phyloP scores from a whole-genome alignment of 2,113 vertebrate species.

The Corythaeola cristata region DNA sequence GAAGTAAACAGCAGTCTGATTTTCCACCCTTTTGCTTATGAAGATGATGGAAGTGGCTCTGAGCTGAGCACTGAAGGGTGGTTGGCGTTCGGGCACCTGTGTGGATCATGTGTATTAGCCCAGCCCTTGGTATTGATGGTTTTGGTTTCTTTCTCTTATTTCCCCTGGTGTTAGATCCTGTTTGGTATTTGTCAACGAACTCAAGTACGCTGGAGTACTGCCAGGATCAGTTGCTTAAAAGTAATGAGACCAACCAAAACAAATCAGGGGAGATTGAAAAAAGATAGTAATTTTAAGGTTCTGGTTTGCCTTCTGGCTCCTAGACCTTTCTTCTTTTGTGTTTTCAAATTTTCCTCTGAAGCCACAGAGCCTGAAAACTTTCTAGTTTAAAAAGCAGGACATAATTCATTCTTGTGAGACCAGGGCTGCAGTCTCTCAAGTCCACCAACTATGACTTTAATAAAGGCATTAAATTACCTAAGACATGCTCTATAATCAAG shows the following conservation, averaged over 20 bases:
- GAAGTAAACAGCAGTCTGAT: not conserved
- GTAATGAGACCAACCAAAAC: not conserved
- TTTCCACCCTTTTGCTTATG: not conserved
- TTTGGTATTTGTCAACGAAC: not conserved
- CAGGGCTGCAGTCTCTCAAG: not conserved
- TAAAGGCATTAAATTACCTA: not conserved
- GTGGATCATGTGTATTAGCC: not conserved
- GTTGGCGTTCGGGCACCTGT: not conserved
- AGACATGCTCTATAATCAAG: not conserved
- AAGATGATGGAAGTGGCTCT: not conserved
- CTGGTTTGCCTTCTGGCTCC: not conserved
- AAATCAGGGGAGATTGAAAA: not conserved
- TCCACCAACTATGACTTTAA: not conserved
- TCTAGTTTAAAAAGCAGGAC: not conserved
- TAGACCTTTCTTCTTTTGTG: not conserved
- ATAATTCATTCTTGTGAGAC: not conserved
- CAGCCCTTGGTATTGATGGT: not conserved
- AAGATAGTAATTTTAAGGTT: not conserved
- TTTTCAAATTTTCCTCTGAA: not conserved
- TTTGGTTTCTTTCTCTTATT: not conserved
- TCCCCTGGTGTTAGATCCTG: not conserved
- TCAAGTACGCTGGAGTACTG: not conserved
- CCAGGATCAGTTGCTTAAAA: not conserved
- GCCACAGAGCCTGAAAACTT: not conserved
- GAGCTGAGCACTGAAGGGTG: not conserved